phyloP scores from a whole-genome alignment of 2,797 vertebrate species.

The Carcharodon carcharias region DNA sequence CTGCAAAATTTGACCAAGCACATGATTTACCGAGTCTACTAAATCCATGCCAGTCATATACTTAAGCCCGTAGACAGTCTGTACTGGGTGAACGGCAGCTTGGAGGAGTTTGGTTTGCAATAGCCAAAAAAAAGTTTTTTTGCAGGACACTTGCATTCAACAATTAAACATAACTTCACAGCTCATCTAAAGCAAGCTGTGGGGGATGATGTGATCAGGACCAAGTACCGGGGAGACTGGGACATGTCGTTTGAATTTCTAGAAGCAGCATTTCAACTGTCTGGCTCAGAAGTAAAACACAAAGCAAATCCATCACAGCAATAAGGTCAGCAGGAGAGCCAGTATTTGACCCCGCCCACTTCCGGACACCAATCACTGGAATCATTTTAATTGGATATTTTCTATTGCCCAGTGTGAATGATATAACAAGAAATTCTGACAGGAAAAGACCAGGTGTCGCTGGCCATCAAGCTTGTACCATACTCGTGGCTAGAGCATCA shows the following conservation, averaged over 20 bases:
- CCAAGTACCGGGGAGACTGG: conserved; percentile 97
- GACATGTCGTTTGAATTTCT: conserved; percentile 79
- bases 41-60: background rate
- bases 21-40: background rate
- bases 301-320: background rate
- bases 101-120: too few relatives aligned
- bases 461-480: background rate
- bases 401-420: background rate
- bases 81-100: background rate
- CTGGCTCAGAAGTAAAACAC: background rate
- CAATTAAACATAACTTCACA: conserved; percentile 75
- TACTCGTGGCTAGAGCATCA: background rate
- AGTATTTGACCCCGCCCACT: background rate
- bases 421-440: too few relatives aligned
- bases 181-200: conserved; percentile 79
- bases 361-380: background rate
- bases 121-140: background rate
- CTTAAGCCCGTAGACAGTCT: background rate
- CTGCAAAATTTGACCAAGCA: background rate
- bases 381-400: background rate
- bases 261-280: background rate
- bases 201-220: conserved; percentile 78
- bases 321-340: background rate
- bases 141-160: background rate
- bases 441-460: background rate